These are phyloP conservation scores for Cataglyphis livida DNA, from an alignment of 2,888 invertebrate species.

Conservation along the genomic window DNA sequence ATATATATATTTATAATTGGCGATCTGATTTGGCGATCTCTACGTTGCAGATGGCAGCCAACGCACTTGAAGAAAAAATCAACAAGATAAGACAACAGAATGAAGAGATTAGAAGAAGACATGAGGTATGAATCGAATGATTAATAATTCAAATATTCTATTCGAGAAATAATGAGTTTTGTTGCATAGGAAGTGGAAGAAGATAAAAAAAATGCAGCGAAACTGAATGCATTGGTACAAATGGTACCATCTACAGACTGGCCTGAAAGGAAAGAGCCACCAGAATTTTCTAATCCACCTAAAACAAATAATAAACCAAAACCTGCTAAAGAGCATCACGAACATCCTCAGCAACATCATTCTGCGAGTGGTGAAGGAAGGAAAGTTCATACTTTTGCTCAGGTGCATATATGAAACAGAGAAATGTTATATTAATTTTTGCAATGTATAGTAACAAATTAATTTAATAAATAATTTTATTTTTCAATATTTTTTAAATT, in stretches of 20 bases:
- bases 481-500: not conserved
- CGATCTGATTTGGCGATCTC: not conserved
- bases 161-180: not conserved
- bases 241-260: slow-evolving; percentile 84
- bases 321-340: slow-evolving; percentile 67
- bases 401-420: slow-evolving; percentile 71
- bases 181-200: slow-evolving; percentile 84
- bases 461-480: not conserved
- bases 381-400: slow-evolving; percentile 79
- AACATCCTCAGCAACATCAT: slow-evolving; percentile 75
- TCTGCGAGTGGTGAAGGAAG: slow-evolving; percentile 77
- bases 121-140: slow-evolving; percentile 76
- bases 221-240: slow-evolving; percentile 84
- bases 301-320: slow-evolving; percentile 74
- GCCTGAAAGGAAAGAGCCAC: slow-evolving; percentile 84
- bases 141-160: not conserved
- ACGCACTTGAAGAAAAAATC: slow-evolving; percentile 82
- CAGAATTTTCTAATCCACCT: slow-evolving; percentile 79
- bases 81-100: slow-evolving; percentile 83
- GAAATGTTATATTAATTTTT: slow-evolving; percentile 1
- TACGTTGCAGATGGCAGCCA: slow-evolving; percentile 78
- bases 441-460: not conserved
- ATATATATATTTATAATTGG: not conserved
- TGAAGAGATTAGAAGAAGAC: slow-evolving; percentile 83
- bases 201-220: slow-evolving; percentile 85